Evolutionary conservation across 2,888 invertebrate species (phyloP).

Genomic region (Conchocele bisecta): DNA sequence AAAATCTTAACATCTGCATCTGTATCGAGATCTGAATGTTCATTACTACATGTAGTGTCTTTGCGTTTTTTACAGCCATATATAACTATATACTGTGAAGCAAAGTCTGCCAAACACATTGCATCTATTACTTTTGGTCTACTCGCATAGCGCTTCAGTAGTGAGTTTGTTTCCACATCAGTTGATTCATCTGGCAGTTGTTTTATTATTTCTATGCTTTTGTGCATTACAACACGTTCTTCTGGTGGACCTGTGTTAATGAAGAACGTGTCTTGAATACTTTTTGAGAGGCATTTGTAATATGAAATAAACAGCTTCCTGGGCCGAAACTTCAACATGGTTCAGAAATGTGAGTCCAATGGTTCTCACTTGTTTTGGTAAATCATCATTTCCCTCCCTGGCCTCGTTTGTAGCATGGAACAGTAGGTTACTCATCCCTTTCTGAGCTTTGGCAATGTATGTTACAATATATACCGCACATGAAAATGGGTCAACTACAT

Average conservation of each 20-base stretch:
- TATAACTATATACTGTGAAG: too few relatives aligned
- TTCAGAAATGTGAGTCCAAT: constrained; percentile 52
- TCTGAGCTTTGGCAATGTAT: constrained; percentile 24
- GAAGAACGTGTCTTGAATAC: constrained; percentile 33
- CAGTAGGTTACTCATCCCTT: constrained; percentile 20
- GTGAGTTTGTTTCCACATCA: constrained; percentile 15
- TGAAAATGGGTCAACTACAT: constrained; percentile 46
- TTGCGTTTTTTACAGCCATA: neutral
- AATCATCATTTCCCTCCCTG: constrained; percentile 42
- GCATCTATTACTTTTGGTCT: constrained; percentile 39
- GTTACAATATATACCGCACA: constrained; percentile 33
- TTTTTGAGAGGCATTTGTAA: constrained; percentile 53
- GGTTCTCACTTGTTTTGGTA: constrained; percentile 53
- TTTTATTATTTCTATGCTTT: constrained; percentile 51
- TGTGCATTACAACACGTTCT: constrained; percentile 62
- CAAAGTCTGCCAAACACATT: constrained; percentile 55
- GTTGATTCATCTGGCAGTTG: constrained; percentile 37
- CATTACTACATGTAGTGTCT: too few relatives aligned
- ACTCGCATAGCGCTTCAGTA: constrained; percentile 50
- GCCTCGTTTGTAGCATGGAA: constrained; percentile 53
- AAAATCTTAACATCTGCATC: too few relatives aligned
- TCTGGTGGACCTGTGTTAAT: constrained; percentile 60
- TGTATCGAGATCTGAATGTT: constrained; percentile 13
- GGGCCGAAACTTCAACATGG: constrained; percentile 55
- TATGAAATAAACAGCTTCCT: constrained; percentile 61